Evolutionary conservation across 2,888 invertebrate genomes (phyloP).

Genomic region (Dinocampus coccinellae): DNA sequence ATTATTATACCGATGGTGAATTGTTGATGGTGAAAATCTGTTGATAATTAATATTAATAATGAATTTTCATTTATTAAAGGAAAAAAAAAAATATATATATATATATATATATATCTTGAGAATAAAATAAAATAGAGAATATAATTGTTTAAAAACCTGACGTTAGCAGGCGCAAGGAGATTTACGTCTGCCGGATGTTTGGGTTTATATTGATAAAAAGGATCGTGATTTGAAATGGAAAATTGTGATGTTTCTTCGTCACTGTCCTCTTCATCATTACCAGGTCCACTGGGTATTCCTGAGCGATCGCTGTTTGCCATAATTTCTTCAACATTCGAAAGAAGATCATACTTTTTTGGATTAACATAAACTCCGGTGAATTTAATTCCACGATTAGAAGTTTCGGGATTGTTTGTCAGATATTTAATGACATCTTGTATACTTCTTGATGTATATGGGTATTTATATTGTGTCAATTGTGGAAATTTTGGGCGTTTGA

Average conservation of each 20-base stretch:
- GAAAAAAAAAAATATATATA: too few relatives aligned
- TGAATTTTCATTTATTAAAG: neutral
- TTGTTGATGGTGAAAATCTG: constrained; percentile 62
- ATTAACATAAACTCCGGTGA: constrained; percentile 66
- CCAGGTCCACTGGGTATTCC: constrained; percentile 50
- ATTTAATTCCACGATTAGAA: constrained; percentile 63
- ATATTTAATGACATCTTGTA: constrained; percentile 68
- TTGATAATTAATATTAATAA: neutral
- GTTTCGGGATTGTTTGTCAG: constrained; percentile 53
- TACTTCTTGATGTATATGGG: constrained; percentile 63
- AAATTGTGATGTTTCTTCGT: constrained; percentile 53
- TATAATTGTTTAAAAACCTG: constrained; percentile 52
- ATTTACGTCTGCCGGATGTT: constrained; percentile 81
- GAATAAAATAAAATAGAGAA: too few relatives aligned
- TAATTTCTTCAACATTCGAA: constrained; percentile 52
- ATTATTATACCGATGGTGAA: constrained; percentile 59
- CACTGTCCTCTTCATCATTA: constrained; percentile 42
- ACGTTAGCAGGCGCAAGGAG: constrained; percentile 74
- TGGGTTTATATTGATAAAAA: constrained; percentile 79
- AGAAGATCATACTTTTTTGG: constrained; percentile 61
- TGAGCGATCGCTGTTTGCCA: constrained; percentile 54
- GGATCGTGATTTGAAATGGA: constrained; percentile 72
- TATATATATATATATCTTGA: too few relatives aligned
- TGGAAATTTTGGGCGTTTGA: constrained; percentile 60
- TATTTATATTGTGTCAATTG: constrained; percentile 65